Base-by-base conservation (phyloP, 2,113 vertebrate species). In the Ceyx margarethae region DNA sequence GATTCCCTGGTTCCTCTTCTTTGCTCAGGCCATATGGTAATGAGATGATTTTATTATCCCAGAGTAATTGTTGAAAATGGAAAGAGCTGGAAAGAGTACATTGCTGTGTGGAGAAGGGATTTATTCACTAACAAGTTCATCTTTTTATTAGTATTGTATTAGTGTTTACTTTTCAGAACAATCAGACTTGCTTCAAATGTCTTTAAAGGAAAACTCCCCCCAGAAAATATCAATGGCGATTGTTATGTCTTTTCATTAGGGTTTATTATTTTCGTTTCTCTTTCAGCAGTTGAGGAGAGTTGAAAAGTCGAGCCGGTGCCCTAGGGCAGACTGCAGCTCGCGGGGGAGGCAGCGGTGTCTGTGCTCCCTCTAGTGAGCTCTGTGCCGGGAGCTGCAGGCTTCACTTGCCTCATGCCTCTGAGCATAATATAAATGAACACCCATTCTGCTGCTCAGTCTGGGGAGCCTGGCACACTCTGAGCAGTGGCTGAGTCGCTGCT, bases 331-430 rank as follows among this genome's bases (percentile, higher is more conserved):
- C 33, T 0, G 26, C 22, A 2, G 18, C 0, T 5, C 35, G 50
- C 11, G 5, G 2, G 11, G 31, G 81, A 81, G 95, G 94, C 60
- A 48, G 83, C 10, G 45, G 78, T 69, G 81, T 85, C 71, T 89
- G 89, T 53, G 85, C 66, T 75, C 93, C 95, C 95, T 96, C 97
- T 97, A 94, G 93, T 77, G 95, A 96, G 58, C 37, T 46, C 71
- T 28, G 45, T 17, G 51, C 29, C 2, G n/a, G 69, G 17, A 72
- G 42, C 15, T 1, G n/a, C 1, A 29, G n/a, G 13, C 37, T 35
- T 13, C 1, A 7, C 2, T n/a, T 25, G 71, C 16, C 48, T 10
- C 9, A 2, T 19, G 58, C 19, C 43, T 37, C 62, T 13, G 43
- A n/a, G 56, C 29, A 62, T 37, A 37, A 37, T 37, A 37, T 37